Evolutionary conservation across 2,113 vertebrate species (phyloP).

Genomic region (Saccopteryx bilineata): DNA sequence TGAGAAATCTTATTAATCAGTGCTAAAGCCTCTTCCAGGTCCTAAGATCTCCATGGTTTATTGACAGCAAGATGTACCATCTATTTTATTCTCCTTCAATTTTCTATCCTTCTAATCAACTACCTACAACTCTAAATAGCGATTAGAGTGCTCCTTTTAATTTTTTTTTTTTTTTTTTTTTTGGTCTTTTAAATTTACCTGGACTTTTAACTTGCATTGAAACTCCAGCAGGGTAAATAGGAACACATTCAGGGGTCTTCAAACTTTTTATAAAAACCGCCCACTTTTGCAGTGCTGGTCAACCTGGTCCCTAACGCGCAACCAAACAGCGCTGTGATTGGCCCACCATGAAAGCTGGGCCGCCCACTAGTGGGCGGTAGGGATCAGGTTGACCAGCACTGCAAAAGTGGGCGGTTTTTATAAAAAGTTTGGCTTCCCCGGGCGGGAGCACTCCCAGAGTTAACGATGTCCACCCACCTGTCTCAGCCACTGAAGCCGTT

Average conservation of each 20-base stretch:
- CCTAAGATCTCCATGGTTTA: background rate
- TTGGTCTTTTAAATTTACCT: background rate
- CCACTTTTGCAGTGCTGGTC: too few relatives aligned
- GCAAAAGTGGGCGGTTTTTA: too few relatives aligned
- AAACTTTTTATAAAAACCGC: too few relatives aligned
- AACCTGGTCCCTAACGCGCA: too few relatives aligned
- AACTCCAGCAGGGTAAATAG: conserved; percentile 18
- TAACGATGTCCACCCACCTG: background rate
- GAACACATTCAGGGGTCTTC: background rate
- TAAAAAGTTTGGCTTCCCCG: background rate
- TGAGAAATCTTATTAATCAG: conserved; percentile 1
- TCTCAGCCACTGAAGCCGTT: background rate
- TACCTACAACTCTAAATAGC: background rate
- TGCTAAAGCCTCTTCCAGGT: background rate
- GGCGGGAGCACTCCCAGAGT: background rate
- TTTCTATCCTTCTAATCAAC: background rate
- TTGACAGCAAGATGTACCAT: background rate
- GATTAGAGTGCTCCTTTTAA: background rate
- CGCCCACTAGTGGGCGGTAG: too few relatives aligned
- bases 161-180: too few relatives aligned
- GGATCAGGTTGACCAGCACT: too few relatives aligned
- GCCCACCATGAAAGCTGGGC: too few relatives aligned
- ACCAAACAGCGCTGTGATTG: too few relatives aligned
- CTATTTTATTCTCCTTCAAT: background rate
- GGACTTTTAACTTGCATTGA: background rate